A percentile compares a stretch with the other conserved stretches of the same genome.
phyloP scores from a whole-genome alignment of 2,888 invertebrate species.

The Ophonus ardosiacus region DNA sequence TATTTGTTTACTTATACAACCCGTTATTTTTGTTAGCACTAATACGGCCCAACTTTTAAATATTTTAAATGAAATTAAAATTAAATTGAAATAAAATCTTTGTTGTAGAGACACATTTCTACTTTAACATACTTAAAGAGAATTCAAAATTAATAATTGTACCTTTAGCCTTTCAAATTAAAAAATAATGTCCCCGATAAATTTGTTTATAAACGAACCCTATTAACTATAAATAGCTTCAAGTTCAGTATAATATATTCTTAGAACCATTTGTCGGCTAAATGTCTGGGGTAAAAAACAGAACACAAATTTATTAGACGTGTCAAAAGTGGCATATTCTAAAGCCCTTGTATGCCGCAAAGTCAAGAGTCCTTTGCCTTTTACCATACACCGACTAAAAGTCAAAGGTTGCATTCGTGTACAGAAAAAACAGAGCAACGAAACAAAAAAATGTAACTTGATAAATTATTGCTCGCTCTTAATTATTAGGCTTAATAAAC shows the following conservation, averaged over 20 bases:
- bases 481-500: constrained; percentile 8
- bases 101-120: no score
- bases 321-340: constrained; percentile 52
- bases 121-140: no score
- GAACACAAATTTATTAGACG: constrained; percentile 53
- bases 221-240: constrained; percentile 13
- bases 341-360: constrained; percentile 41
- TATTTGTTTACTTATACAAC: no score
- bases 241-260: constrained; percentile 19
- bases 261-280: constrained; percentile 40
- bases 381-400: constrained; percentile 22
- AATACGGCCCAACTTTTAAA: no score
- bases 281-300: constrained; percentile 11
- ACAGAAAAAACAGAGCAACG: constrained; percentile 4
- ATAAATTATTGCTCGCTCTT: constrained; percentile 8
- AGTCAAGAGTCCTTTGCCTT: constrained; percentile 50
- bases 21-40: no score
- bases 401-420: constrained; percentile 36
- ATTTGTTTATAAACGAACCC: constrained; percentile 9
- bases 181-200: neutral
- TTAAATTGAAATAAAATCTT: no score
- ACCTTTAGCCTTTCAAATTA: neutral
- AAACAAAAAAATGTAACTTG: constrained; percentile 15
- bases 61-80: no score
- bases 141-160: neutral